Conservation (phyloP, 30 jellyfish, hydroid and myxozoan species). For the Chrysaora quinquecirrha region DNA sequence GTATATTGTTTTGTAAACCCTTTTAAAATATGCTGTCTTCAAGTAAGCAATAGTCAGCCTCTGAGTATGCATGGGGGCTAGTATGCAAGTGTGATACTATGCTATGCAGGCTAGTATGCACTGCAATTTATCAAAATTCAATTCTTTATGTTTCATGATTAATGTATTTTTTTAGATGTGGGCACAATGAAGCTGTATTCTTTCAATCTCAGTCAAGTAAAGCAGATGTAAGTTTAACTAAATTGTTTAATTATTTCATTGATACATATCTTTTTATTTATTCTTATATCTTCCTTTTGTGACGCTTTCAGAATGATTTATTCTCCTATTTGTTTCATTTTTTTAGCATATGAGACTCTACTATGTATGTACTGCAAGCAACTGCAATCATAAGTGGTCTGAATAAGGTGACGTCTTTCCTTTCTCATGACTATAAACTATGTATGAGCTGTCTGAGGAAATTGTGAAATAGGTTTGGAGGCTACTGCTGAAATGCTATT, state of each 20-base stretch:
- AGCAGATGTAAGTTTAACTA: conserved; percentile 81
- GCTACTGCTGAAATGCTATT: too few relatives aligned
- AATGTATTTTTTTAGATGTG: conserved; percentile 87
- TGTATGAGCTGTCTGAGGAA: too few relatives aligned
- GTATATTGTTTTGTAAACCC: conserved; percentile 23
- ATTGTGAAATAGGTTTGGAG: too few relatives aligned
- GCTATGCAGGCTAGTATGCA: too few relatives aligned
- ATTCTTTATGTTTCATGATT: too few relatives aligned
- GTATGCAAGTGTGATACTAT: too few relatives aligned
- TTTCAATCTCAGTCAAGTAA: conserved; percentile 99
- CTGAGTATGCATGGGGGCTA: too few relatives aligned
- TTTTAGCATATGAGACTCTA: conserved; percentile 94
- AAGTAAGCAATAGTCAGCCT: too few relatives aligned
- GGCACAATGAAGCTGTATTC: conserved; percentile 96
- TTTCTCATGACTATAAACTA: too few relatives aligned
- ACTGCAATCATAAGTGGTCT: conserved; percentile 97
- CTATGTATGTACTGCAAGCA: conserved; percentile 95
- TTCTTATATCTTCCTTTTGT: neutral
- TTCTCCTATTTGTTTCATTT: neutral
- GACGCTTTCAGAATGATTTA: neutral
- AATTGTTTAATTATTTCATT: neutral
- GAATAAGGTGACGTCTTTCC: too few relatives aligned
- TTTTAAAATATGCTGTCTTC: too few relatives aligned
- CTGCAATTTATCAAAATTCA: too few relatives aligned
- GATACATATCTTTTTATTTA: neutral